Base-by-base conservation (phyloP, 2,113 vertebrate species). In the Calypte anna region DNA sequence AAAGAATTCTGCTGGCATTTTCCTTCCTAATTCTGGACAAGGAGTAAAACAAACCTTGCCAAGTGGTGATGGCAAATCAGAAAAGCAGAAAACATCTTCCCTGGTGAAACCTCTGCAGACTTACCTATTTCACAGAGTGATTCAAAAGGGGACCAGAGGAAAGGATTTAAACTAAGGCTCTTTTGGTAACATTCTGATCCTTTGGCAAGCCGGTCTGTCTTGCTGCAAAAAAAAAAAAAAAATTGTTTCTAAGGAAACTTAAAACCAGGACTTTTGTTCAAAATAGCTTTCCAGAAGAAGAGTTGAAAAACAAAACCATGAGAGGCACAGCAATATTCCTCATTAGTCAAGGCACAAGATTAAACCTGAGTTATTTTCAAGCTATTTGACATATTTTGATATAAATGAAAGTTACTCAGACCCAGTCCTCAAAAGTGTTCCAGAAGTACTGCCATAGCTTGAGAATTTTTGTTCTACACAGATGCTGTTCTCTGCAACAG, bases 161-260 rank as follows among this genome's bases (percentile, higher is more conserved):
- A 99, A 83, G 99, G 99, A 97, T 99, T 99, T 97, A 99, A 98
- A 96, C 98, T 98, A 98, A 99, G 98, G 98, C 99, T 99, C 98
- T 98, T 99, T 98, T 99, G 99, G 98, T 99, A 99, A 98, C 99
- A 99, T 98, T 99, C 99, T 12, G 99, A 99, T 96, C 99, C 99
- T 99, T 99, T 99, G 96, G 99, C 98, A 97, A 98, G 98, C 91
- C 98, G 98, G 96, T 99, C 98, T 91, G 98, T 99, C 97, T 99
- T 99, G 97, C 98, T 99, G 97, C 91, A 97, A 89, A 93, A 84
- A 95, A 30, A 67, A n/a, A 98, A n/a, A n/a, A n/a, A 94, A 38
- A 38, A 38, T 93, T 6, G 27, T 86, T 97, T 70, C 90, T 2
- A 96, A 86, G 91, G 61, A 87, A 59, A 80, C 86, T 79, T 54